These are phyloP conservation scores for Drosophila borealis DNA, from an alignment of 2,888 invertebrate genomes.

Conservation along the genomic window DNA sequence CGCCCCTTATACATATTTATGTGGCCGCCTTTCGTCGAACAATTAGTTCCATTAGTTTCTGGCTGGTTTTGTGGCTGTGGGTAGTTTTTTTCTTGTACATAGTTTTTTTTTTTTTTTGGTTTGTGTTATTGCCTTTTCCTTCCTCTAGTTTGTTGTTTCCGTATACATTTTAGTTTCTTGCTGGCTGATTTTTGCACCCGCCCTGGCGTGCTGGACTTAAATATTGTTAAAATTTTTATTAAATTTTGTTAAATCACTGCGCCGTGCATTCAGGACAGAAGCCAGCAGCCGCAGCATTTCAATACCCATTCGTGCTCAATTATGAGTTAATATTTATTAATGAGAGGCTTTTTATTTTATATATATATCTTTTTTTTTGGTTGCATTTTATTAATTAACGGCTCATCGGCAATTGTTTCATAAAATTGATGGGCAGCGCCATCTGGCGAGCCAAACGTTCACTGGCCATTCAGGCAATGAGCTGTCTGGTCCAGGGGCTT, in stretches of 20 bases:
- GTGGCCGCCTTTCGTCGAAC: slow-evolving; percentile 76
- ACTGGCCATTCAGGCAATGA: slow-evolving; percentile 12
- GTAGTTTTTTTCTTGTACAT: slow-evolving; percentile 19
- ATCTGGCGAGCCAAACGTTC: slow-evolving; percentile 60
- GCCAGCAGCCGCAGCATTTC: slow-evolving; percentile 25
- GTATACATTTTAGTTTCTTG: slow-evolving; percentile 71
- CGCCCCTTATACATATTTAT: slow-evolving; percentile 10
- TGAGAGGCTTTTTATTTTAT: slow-evolving; percentile 39
- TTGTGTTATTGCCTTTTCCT: slow-evolving; percentile 65
- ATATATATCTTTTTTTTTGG: slow-evolving; percentile 22
- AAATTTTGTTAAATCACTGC: slow-evolving; percentile 56
- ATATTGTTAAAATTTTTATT: slow-evolving; percentile 54
- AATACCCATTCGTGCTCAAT: slow-evolving; percentile 57
- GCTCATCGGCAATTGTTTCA: slow-evolving; percentile 58
- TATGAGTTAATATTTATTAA: slow-evolving; percentile 77
- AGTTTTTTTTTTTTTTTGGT: slow-evolving; percentile 18
- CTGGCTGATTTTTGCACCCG: slow-evolving; percentile 47
- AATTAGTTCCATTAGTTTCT: slow-evolving; percentile 78
- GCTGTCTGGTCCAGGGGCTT: slow-evolving; percentile 28
- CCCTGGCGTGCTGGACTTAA: slow-evolving; percentile 55
- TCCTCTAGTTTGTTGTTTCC: slow-evolving; percentile 67
- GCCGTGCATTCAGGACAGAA: slow-evolving; percentile 9
- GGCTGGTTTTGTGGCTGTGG: slow-evolving; percentile 41
- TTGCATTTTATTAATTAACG: slow-evolving; percentile 60
- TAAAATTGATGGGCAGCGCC: slow-evolving; percentile 55